phyloP scores from a whole-genome alignment of 2,888 invertebrate species.

The Papilio demoleus region DNA sequence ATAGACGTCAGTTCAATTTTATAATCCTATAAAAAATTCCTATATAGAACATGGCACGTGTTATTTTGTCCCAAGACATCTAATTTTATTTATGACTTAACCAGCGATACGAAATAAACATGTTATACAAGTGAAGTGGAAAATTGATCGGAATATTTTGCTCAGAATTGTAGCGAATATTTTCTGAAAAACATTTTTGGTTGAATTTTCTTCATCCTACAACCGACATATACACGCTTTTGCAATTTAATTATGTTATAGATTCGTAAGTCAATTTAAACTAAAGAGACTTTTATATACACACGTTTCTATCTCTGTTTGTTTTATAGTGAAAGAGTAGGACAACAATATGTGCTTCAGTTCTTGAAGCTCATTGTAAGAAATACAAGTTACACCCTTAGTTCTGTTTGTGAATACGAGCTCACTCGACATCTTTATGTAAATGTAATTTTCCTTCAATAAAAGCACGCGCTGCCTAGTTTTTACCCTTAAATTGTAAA shows the following conservation, averaged over 20 bases:
- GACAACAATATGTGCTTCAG: no score
- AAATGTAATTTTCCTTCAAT: no score
- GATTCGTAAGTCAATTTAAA: background rate
- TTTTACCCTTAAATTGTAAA: no score
- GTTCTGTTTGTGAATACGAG: no score
- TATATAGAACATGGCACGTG: conserved; percentile 3
- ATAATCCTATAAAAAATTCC: background rate
- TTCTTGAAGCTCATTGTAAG: no score
- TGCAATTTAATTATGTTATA: background rate
- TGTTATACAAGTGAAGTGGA: conserved; percentile 28
- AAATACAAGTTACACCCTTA: no score
- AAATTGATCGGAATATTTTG: conserved; percentile 31
- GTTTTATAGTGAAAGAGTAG: no score
- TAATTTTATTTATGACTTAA: conserved; percentile 39
- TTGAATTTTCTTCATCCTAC: background rate
- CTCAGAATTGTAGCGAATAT: background rate
- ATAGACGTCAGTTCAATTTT: background rate
- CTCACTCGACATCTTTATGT: no score
- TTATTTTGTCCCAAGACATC: conserved; percentile 18
- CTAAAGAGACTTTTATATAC: no score
- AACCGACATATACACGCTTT: background rate
- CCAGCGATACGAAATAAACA: conserved; percentile 34
- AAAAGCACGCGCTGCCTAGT: no score
- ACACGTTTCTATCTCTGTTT: no score
- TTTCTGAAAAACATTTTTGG: background rate